phyloP scores from a whole-genome alignment of 2,113 vertebrate species.

The Pristiophorus japonicus region DNA sequence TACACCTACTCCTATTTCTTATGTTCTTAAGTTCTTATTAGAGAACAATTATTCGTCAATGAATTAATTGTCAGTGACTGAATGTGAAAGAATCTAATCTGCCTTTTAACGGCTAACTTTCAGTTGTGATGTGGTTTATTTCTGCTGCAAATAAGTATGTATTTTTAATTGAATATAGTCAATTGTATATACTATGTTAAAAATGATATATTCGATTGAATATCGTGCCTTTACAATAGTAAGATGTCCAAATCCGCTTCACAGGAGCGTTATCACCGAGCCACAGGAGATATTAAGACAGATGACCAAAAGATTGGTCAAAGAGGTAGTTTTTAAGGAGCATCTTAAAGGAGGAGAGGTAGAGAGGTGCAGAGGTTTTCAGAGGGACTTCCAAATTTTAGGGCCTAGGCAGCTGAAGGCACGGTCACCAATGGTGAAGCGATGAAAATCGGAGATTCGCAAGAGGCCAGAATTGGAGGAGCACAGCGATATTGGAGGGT shows the following conservation, averaged over 20 bases:
- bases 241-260: not conserved
- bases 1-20: too few species aligned
- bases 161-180: not conserved
- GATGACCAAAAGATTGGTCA: not conserved
- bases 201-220: too few species aligned
- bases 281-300: not conserved
- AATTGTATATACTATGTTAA: not conserved
- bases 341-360: not conserved
- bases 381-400: not conserved
- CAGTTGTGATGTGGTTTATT: slow-evolving; percentile 2
- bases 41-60: not conserved
- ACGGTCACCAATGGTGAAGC: too few species aligned
- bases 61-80: slow-evolving; percentile 14
- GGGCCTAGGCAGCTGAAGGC: too few species aligned
- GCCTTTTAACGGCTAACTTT: slow-evolving; percentile 42
- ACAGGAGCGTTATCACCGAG: not conserved
- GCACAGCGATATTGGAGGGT: too few species aligned
- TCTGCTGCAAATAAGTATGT: slow-evolving; percentile 34
- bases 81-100: slow-evolving; percentile 51
- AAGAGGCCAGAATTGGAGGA: too few species aligned
- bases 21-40: too few species aligned
- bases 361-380: not conserved
- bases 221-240: not conserved
- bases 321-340: not conserved
- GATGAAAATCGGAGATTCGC: too few species aligned